Base-by-base conservation (phyloP, 2,113 vertebrate genomes). In the Lepidothrix coronata region DNA sequence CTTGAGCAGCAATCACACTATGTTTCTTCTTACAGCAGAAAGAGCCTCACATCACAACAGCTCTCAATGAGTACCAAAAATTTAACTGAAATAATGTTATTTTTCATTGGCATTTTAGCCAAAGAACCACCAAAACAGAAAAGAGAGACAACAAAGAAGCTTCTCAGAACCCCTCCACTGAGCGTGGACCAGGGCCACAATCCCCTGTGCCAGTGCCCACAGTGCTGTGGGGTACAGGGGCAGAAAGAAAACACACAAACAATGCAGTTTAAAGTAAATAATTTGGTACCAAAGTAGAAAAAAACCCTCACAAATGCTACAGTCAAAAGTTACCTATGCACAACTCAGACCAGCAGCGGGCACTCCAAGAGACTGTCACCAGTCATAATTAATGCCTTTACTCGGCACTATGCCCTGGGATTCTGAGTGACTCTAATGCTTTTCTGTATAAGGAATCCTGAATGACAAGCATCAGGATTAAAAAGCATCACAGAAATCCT, bases 41-140 rank as follows among this genome's bases (percentile, higher is more conserved):
- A 54, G 9, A 77, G 41, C 33, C 15, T 52, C 43, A 31, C 8
- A 49, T 9, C 7, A 7, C 5, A 77, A 28, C 17, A 85, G 55
- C n/a, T 77, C 35, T 43, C 59, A 77, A 6, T 0, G 0, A 48
- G 16, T 8, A 61, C 13, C 13, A 65, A 18, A 25, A 73, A 70
- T 8, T 61, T 63, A 68, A 65, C 5, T 12, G 33, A 87, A 84
- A 43, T 22, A 37, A n/a, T 11, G 23, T 14, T 63, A 25, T 55
- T 87, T 80, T 84, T 63, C 25, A 79, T 75, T 19, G n/a, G 13
- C 28, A 55, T 31, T 55, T 61, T 11, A 54, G 43, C n/a, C 39
- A 16, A 58, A 62, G 30, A 65, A 74, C 28, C 57, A 71, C 4
- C 14, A 30, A 43, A 92, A 43, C 20, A 74, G 25, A 61, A 59